Base-by-base conservation (phyloP, 2,113 vertebrate species). In the Suncus etruscus region DNA sequence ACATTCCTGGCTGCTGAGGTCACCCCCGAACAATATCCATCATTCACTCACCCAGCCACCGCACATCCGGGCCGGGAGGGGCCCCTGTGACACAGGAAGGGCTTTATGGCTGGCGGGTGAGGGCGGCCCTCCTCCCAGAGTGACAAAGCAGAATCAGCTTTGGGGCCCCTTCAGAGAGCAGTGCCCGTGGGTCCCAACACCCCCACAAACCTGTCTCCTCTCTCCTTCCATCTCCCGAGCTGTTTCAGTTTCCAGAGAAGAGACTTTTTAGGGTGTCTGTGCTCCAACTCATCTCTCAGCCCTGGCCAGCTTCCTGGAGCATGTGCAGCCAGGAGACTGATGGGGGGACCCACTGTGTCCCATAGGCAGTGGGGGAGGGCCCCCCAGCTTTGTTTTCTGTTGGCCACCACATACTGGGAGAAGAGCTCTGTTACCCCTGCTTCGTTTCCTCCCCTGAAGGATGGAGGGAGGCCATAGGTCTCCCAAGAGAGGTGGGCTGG, bases 1-100 rank as follows among this genome's bases (percentile, higher is more conserved):
- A 94, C 96, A 97, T 97, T 97, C 95, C 94, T 90, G 87, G 48
- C 74, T 32, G 83, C 81, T 97, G 79, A 97, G 91, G 72, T 97
- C 97, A 97, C 87, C 91, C n/a, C 45, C 3, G 0, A 94, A 96
- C 97, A 94, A 93, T 95, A 31, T 84, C 75, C 88, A 86, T 92
- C 84, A 90, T 96, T 97, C 94, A 95, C 93, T 94, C 94, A 83
- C 76, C 81, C 87, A 39, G 87, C 91, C 24, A 0, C 72, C 32
- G 69, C 93, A 94, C 77, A 92, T 96, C 95, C 95, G 94, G 86
- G 27, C 66, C 79, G 87, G 95, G 88, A 95, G 87, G 91, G 75
- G 91, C 76, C 90, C 76, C 80, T 79, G 58, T 94, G 92, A 95
- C 76, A 91, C 90, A 92, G 94, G 94, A 95, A 92, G 87, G 82